Conservation (phyloP, 1,140 invertebrate genomes). For the Cepaea nemoralis region DNA sequence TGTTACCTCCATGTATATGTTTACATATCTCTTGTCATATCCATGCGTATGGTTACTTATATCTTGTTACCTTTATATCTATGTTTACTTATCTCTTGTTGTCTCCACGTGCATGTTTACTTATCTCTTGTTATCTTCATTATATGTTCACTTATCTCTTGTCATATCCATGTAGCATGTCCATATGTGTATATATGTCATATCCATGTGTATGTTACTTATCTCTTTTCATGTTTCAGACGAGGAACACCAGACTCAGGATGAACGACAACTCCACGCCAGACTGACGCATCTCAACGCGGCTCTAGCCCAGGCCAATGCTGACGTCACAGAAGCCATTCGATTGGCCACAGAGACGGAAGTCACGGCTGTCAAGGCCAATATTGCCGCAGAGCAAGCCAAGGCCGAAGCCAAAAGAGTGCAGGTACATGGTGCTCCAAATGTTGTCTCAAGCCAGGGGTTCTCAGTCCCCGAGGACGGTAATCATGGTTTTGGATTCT, state of each 20-base stretch:
- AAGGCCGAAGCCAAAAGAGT: conserved; percentile 57
- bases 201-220: too few relatives aligned
- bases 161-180: too few relatives aligned
- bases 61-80: too few relatives aligned
- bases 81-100: too few relatives aligned
- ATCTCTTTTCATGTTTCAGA: conserved; percentile 4
- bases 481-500: not conserved
- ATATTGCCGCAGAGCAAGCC: conserved; percentile 57
- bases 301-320: conserved; percentile 57
- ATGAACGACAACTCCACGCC: conserved; percentile 57
- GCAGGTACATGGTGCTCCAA: conserved; percentile 39
- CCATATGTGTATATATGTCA: too few relatives aligned
- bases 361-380: conserved; percentile 53
- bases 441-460: not conserved
- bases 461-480: not conserved
- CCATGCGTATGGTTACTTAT: too few relatives aligned
- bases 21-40: too few relatives aligned
- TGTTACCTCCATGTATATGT: too few relatives aligned
- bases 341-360: conserved; percentile 62
- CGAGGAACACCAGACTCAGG: conserved; percentile 53
- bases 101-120: too few relatives aligned
- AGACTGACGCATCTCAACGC: conserved; percentile 60
- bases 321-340: conserved; percentile 59
- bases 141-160: too few relatives aligned
- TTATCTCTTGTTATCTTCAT: too few relatives aligned